Base-by-base conservation (phyloP, 2,797 vertebrate species). In the Oryzias dopingdopingensis region DNA sequence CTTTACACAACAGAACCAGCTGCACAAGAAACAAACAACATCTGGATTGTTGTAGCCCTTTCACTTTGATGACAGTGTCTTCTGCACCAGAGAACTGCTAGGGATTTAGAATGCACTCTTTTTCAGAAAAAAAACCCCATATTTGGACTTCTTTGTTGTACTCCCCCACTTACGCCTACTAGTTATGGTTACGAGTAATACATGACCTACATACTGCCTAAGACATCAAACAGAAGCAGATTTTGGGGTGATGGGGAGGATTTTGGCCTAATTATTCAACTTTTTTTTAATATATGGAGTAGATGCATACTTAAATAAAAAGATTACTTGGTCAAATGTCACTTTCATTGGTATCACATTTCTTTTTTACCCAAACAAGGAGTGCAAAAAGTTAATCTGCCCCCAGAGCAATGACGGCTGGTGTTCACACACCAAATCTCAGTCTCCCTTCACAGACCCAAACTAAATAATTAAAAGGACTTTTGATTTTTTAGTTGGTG, bases 141-240 rank as follows among this genome's bases (percentile, higher is more conserved):
- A 56, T 74, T 76, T 76, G 72, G 63, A 69, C 50, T 62, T 48
- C 81, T 86, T 85, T 80, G 74, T 85, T 74, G 79, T 71, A 20
- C 61, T 41, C 70, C 49, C 44, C 40, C 41, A 63, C 64, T 65
- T 42, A 65, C 73, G 40, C 49, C 75, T 65, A 81, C 66, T 45
- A 66, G 56, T 69, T 75, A 59, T 61, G 70, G 68, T 65, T 74
- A 52, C 70, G 74, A 65, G 54, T 78, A 80, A 74, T 73, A 69
- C 64, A 77, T 86, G 77, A 83, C 85, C 85, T 85, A 85, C 74
- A 81, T 84, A 73, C 71, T 49, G 51, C 59, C 69, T 67, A 62
- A 80, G 67, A 75, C 77, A 73, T 77, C 13, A 62, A 82, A 76
- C 59, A 67, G 58, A 77, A 67, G 69, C 60, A 75, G 55, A 77